Conservation (phyloP, 2,888 invertebrate species). For the Callimorpha dominula region DNA sequence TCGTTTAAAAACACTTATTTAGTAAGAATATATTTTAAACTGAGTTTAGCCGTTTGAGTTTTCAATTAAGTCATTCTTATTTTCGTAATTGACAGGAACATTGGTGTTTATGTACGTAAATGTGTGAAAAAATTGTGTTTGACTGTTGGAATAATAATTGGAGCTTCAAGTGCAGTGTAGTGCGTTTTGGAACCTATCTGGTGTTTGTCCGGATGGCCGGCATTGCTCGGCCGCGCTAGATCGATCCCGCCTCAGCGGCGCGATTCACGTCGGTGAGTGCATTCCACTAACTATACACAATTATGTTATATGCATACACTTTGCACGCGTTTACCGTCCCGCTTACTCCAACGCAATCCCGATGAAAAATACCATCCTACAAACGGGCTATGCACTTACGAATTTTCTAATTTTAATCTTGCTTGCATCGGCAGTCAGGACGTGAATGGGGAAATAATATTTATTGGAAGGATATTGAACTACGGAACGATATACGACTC, state of each 20-base stretch:
- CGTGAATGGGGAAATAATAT: constrained; percentile 30
- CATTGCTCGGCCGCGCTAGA: constrained; percentile 71
- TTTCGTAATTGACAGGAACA: constrained; percentile 11
- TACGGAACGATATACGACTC: constrained; percentile 25
- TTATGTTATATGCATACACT: constrained; percentile 41
- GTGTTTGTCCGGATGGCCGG: constrained; percentile 64
- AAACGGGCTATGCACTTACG: constrained; percentile 35
- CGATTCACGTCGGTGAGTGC: constrained; percentile 70
- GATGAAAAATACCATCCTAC: constrained; percentile 43
- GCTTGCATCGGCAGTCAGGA: constrained; percentile 30
- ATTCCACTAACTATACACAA: constrained; percentile 39
- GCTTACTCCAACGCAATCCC: constrained; percentile 22
- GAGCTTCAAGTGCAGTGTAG: constrained; percentile 63
- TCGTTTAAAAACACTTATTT: background rate
- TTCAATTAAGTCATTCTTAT: background rate
- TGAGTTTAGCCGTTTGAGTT: background rate
- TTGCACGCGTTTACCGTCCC: constrained; percentile 29
- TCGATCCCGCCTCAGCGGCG: constrained; percentile 76
- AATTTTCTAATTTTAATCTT: constrained; percentile 43
- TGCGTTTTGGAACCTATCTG: constrained; percentile 49
- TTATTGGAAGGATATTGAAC: constrained; percentile 46
- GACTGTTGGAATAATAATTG: constrained; percentile 33
- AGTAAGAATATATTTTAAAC: background rate
- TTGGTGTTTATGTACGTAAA: constrained; percentile 29
- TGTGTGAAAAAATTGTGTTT: constrained; percentile 44